Conservation (phyloP, 37 sponge, comb jelly and placozoan species). For the Chondrilla cf. caribensis region DNA sequence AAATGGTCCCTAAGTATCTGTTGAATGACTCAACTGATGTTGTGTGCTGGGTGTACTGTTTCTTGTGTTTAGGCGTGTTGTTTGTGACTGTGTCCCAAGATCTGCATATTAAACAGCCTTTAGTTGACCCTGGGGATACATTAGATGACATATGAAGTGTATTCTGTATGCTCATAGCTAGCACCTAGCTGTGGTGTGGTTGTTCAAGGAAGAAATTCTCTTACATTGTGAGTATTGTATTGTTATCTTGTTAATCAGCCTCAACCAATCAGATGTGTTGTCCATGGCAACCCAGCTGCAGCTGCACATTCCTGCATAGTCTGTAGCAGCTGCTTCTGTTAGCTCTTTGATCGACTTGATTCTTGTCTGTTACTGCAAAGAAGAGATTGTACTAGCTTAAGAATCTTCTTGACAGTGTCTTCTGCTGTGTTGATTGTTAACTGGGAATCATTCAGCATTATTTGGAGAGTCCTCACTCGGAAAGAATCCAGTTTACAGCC, state of each 20-base stretch:
- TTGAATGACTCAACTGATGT: background rate
- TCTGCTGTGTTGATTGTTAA: background rate
- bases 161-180: no score
- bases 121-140: background rate
- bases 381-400: background rate
- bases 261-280: background rate
- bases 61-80: no score
- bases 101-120: background rate
- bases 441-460: no score
- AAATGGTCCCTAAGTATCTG: background rate
- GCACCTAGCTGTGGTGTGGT: no score
- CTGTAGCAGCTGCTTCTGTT: background rate
- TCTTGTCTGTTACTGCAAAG: background rate
- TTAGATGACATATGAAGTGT: no score
- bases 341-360: background rate
- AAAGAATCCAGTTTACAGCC: no score
- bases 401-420: background rate
- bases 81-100: no score
- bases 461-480: no score
- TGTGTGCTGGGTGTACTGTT: background rate
- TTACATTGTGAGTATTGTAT: no score
- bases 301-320: background rate
- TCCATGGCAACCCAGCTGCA: background rate
- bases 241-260: no score
- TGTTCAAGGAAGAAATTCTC: no score